Evolutionary conservation across 2,113 vertebrate species (phyloP), one percentile per base, ranked within the genome.

Genomic region (Butastur rufipennis): DNA sequence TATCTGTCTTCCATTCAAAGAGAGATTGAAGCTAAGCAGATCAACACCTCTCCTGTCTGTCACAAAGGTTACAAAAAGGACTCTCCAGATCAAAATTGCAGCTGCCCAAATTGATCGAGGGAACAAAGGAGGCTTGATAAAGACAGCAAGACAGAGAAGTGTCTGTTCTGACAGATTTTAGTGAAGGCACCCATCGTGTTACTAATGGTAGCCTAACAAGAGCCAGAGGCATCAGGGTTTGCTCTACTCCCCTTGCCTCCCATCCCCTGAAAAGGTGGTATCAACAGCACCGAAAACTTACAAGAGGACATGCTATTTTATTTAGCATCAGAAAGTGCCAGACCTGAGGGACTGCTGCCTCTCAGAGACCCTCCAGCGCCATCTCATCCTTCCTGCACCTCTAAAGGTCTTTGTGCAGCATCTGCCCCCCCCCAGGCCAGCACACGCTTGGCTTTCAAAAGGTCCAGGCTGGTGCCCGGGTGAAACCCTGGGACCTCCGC

Each of bases 1-100:
- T 99, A 99, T 97, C 96, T 97, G 91, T 94, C 97, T 96, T 95
- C 81, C 55, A 84, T 98, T 98, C 97, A 96, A 97, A 97, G 95
- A 79, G 98, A 98, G 98, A 98, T 98, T 98, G 98, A 98, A 97
- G 96, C 97, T 99, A 99, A 99, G 98, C 97, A 98, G 98, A 98
- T 99, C 98, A 99, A 97, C 97, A 78, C 90, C 82, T 97, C 92
- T 96, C 3, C 0, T 90, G 95, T 95, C 90, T 95, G 72, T 97
- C 95, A 65, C 71, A 97, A 87, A 95, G 98, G 90, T 97, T 96
- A 97, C 97, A 90, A 93, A 91, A 94, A 96, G 97, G 96, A 95
- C 90, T 95, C 88, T 74, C n/a, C 80, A 89, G 52, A 74, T 88
- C 82, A 93, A 75, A 91, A 81, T 86, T 77, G 31, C 68, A 93